Evolutionary conservation across 2,888 invertebrate genomes (phyloP), one percentile per base, ranked within the genome.

Genomic region (Lithodes maja): DNA sequence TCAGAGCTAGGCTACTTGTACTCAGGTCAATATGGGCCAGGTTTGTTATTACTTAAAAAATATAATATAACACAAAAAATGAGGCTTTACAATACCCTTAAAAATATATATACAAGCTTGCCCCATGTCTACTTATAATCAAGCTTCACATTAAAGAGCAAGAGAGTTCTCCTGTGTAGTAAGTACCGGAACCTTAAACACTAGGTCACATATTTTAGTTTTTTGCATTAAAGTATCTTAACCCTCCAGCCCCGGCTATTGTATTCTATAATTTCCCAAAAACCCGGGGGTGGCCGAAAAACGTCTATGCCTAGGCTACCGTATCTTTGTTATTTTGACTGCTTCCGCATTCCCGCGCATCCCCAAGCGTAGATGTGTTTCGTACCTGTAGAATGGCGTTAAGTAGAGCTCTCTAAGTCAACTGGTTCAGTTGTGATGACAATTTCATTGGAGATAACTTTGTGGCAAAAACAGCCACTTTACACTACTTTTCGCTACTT

Each of bases 61-160:
- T 33, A 33, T 33, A 74, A 69, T 55, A 86, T 75, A n/a, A 74
- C 80, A 69, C 69, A 81, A 55, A 86, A 49, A 52, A 79, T 15
- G 55, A 86, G 86, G 86, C 71, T 75, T n/a, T 71, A 81, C 55
- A 54, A 50, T 33, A 33, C 53, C 68, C 74, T 69, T 80, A 86
- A 85, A 86, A 69, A 71, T 86, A 80, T 86, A 86, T 86, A 61
- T 86, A 86, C 81, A 86, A 86, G 68, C 52, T 86, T 74, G 54
- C 61, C 75, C 86, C 86, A 86, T 81, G 33, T 86, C 74, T 75
- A 74, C 53, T 61, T 61, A 85, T 7, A 53, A 75, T 71, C 12
- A 79, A 86, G 15, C 71, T 49, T 80, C 79, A 86, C 80, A 86
- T 74, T 78, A 80, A 80, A 55, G 78, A 81, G 80, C 74, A 81